A percentile compares a stretch with the other conserved stretches of the same genome.
Conservation (phyloP, 23 tunicate species). For the Corella eumyota region DNA sequence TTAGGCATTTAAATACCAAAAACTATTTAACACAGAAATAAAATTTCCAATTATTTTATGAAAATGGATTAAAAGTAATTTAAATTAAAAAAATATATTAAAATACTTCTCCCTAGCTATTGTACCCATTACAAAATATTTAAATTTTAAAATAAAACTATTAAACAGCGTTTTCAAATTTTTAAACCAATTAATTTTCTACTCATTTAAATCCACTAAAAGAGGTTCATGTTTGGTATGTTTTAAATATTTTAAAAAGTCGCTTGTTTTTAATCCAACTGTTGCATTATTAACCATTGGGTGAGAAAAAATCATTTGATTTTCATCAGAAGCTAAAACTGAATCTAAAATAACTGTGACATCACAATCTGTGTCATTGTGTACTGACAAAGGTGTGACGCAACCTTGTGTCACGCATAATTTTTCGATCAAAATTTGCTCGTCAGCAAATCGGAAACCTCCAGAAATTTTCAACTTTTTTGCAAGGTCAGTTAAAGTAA, state of each 20-base stretch:
- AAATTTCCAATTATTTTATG: too few relatives aligned
- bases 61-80: too few relatives aligned
- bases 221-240: conserved; percentile 51
- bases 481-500: conserved; percentile 35
- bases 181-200: background rate
- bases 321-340: conserved; percentile 15
- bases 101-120: too few relatives aligned
- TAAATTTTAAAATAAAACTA: too few relatives aligned
- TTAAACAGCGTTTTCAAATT: too few relatives aligned
- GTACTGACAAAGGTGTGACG: conserved; percentile 73
- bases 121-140: too few relatives aligned
- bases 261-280: conserved; percentile 35
- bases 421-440: conserved; percentile 49
- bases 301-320: conserved; percentile 61
- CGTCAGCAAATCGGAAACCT: conserved; percentile 89
- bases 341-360: conserved; percentile 50
- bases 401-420: conserved; percentile 69
- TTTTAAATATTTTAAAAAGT: conserved; percentile 40
- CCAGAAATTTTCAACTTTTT: conserved; percentile 40
- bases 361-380: conserved; percentile 27
- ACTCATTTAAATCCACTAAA: conserved; percentile 3
- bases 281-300: conserved; percentile 76
- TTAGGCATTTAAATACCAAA: too few relatives aligned
- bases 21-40: too few relatives aligned
- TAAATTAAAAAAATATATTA: too few relatives aligned